Evolutionary conservation across 2,797 vertebrate species (phyloP), one percentile per base, ranked within the genome.

Genomic region (Cetoscarus ocellatus): DNA sequence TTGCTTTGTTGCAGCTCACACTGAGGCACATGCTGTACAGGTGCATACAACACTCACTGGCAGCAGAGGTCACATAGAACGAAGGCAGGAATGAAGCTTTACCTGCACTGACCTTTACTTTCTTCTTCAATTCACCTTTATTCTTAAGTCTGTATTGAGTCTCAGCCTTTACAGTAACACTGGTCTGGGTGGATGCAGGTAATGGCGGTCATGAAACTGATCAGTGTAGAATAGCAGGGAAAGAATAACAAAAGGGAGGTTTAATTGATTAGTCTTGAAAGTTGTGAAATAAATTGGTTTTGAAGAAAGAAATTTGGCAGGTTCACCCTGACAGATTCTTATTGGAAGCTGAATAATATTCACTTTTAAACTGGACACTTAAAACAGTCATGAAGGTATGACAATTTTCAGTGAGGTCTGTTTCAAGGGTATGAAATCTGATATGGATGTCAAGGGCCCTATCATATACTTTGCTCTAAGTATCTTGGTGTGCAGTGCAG

Each of bases 281-380:
- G 49, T 74, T 70, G 58, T 75, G 44, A 61, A 79, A 81, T 67
- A 81, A 75, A 85, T 77, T 74, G 68, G 34, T 63, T 75, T 79
- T 63, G 62, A 71, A 70, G 10, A 18, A 14, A 67, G 56, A 48
- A 47, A 63, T 48, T 18, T 52, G 13, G 48, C 9, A 40, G n/a
- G 60, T 35, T 62, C 50, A 73, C 15, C 45, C 36, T 49, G 5
- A 47, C 45, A 62, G 47, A 51, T 70, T 61, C 6, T 61, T 59
- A 59, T 64, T 17, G 40, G 72, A 79, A 27, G 34, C 4, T 51
- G 70, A 47, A 43, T 65, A 49, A 55, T 17, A 9, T 52, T 61
- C 53, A 18, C 39, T 61, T 62, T 66, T 40, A 42, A 70, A 52
- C 18, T 61, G 43, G 54, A 59, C 17, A 11, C 38, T n/a, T 49